These are phyloP conservation scores for Anoncus sp. DNA, from an alignment of 2,888 invertebrate genomes.

Conservation along the genomic window DNA sequence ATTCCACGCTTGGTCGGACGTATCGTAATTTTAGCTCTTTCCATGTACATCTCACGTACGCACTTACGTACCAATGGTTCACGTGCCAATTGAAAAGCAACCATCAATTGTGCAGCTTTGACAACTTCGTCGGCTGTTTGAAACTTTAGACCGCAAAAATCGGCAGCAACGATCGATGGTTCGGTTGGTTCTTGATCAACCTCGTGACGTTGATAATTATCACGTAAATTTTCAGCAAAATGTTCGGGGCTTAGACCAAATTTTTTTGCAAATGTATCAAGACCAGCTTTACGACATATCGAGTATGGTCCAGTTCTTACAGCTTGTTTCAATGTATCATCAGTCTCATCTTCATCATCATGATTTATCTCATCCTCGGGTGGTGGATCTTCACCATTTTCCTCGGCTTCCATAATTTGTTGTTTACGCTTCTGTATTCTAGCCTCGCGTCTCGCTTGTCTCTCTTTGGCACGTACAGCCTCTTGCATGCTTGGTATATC, in stretches of 20 bases:
- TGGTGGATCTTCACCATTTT: constrained; percentile 86
- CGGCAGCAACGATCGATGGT: constrained; percentile 92
- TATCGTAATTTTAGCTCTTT: constrained; percentile 92
- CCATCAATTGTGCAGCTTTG: constrained; percentile 95
- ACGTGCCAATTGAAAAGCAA: constrained; percentile 94
- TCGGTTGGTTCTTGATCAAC: constrained; percentile 94
- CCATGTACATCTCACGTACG: constrained; percentile 92
- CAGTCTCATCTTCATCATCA: constrained; percentile 73
- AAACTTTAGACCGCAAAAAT: constrained; percentile 83
- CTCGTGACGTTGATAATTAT: constrained; percentile 96
- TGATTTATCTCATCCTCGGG: constrained; percentile 84
- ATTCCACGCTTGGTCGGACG: constrained; percentile 93
- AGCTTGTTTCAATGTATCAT: constrained; percentile 90
- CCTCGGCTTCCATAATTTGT: constrained; percentile 87
- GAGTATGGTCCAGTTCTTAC: constrained; percentile 94
- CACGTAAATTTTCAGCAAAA: constrained; percentile 97
- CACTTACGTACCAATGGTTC: constrained; percentile 94
- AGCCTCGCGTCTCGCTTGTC: constrained; percentile 83
- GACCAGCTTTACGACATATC: constrained; percentile 92
- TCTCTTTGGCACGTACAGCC: constrained; percentile 86
- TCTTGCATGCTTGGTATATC: constrained; percentile 93
- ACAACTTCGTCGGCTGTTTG: constrained; percentile 91
- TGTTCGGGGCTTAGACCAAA: constrained; percentile 97
- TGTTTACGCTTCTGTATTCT: constrained; percentile 83
- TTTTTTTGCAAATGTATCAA: constrained; percentile 92